Conservation (phyloP, 2,888 invertebrate genomes). For the Drepanosiphum platanoidis region DNA sequence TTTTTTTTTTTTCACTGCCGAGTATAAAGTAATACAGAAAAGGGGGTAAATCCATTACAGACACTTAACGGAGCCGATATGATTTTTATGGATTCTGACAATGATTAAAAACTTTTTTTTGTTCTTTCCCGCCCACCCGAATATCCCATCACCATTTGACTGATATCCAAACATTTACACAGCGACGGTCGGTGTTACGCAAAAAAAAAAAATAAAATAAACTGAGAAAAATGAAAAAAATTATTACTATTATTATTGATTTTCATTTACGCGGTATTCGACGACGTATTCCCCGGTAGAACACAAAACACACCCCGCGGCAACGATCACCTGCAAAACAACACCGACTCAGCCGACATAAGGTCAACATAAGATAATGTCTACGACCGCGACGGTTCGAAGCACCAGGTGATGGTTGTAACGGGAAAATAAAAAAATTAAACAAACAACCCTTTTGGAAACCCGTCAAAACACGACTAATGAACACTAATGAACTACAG, state of each 20-base stretch:
- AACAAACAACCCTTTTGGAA: slow-evolving; percentile 61
- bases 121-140: slow-evolving; percentile 25
- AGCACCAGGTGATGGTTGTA: slow-evolving; percentile 38
- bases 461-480: slow-evolving; percentile 60
- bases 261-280: slow-evolving; percentile 33
- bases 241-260: slow-evolving; percentile 49
- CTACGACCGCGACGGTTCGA: slow-evolving; percentile 1
- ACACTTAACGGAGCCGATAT: slow-evolving; percentile 39
- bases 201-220: not conserved
- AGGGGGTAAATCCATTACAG: slow-evolving; percentile 59
- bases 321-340: slow-evolving; percentile 46
- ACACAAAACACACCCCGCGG: slow-evolving; percentile 5
- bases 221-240: slow-evolving; percentile 9
- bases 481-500: slow-evolving; percentile 57
- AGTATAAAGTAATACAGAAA: not conserved
- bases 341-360: slow-evolving; percentile 23
- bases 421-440: slow-evolving; percentile 37
- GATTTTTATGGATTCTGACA: slow-evolving; percentile 61
- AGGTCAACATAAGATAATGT: slow-evolving; percentile 49
- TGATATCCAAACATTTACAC: slow-evolving; percentile 42
- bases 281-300: not conserved
- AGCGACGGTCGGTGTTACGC: not conserved
- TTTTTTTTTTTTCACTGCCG: not conserved
- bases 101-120: slow-evolving; percentile 55
- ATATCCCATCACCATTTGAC: not conserved